Conservation (phyloP, 2,113 vertebrate genomes). For the Polypterus bichir region DNA sequence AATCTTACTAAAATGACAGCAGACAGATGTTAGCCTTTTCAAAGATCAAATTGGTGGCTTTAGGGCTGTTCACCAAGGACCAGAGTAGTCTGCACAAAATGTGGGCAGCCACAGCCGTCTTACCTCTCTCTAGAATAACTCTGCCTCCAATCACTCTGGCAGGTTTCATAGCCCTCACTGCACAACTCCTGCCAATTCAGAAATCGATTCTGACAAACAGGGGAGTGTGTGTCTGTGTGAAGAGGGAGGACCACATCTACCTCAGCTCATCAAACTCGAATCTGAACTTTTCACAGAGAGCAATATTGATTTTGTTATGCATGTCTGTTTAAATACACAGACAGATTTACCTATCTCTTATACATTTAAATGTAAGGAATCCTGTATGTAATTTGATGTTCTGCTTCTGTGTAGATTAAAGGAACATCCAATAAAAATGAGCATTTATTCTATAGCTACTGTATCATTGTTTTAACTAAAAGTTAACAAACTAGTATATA, state of each 20-base stretch:
- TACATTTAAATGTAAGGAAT: too few species aligned
- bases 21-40: conserved; percentile 99
- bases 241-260: conserved; percentile 6
- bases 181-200: conserved; percentile 24
- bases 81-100: conserved; percentile 42
- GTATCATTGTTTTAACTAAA: too few species aligned
- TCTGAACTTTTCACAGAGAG: conserved; percentile 12
- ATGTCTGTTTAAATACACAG: not conserved
- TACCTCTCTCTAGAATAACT: conserved; percentile 32
- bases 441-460: too few species aligned
- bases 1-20: conserved; percentile 97
- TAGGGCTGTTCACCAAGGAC: conserved; percentile 73
- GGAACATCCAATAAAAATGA: too few species aligned
- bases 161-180: conserved; percentile 39
- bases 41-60: conserved; percentile 96
- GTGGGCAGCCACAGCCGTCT: conserved; percentile 28
- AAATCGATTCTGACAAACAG: conserved; percentile 63
- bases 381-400: too few species aligned
- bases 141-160: conserved; percentile 40
- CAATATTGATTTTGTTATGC: conserved; percentile 12
- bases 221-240: not conserved
- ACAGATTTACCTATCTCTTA: conserved; percentile 4
- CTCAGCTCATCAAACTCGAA: conserved; percentile 6
- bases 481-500: too few species aligned
- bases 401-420: too few species aligned